Evolutionary conservation across 23 tunicate genomes (phyloP), one percentile per base, ranked within the genome.

Genomic region (Styela plicata): DNA sequence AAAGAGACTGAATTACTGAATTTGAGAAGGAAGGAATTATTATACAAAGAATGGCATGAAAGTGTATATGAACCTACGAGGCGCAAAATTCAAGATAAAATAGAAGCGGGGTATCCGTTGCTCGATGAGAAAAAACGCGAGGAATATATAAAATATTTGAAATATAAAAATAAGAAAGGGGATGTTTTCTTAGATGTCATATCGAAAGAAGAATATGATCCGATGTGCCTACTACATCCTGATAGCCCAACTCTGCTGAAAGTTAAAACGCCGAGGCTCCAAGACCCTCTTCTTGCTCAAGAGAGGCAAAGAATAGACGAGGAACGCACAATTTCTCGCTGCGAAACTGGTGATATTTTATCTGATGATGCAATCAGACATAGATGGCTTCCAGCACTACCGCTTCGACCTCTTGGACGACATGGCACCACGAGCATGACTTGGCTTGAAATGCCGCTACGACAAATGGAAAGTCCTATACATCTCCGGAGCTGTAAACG

Each of bases 21-120:
- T 63, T 34, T 86, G 1, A 74, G 97, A 23, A 70, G 76, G 69
- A 82, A 78, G 57, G 97, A 91, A 78, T 82, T 91, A 32, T 78
- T 91, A 13, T 79, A 91, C 82, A 86, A 86, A 63, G 69, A 85
- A 34, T 91, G 97, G 97, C 83, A 91, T 28, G 90, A 91, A 76
- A 64, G 65, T 26, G 97, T 91, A 62, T 91, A 91, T 69, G 73
- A 69, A 34, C 97, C 97, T 19, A 34, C 85, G 21, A 69, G 97
- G 24, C 78, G 79, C 30, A 76, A 73, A 71, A 73, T 91, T 32
- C 90, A 91, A 78, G 53, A 63, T 62, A 62, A 52, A 36, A 81
- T 91, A 20, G 90, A 82, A n/a, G 53, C 63, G 21, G 78, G 82
- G 27, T 86, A 30, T 71, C 73, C 84, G 74, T 27, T 28, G 30